Base-by-base conservation (phyloP, 2,888 invertebrate genomes). In the Melipona bicolor region DNA sequence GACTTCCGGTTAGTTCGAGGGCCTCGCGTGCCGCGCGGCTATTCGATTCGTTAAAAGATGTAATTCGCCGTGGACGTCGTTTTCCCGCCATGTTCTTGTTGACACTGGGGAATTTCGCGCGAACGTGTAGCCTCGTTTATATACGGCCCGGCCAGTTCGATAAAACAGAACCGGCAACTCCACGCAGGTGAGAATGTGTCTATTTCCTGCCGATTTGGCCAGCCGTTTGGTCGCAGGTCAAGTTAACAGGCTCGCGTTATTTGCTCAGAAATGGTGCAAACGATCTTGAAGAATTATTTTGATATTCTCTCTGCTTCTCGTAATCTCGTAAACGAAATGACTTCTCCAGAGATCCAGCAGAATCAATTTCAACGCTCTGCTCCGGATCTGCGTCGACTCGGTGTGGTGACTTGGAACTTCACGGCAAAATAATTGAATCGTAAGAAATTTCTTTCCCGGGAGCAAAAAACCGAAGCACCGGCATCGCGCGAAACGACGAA, bases 11-110 rank as follows among this genome's bases (percentile, higher is more conserved):
- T n/a, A 65, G 32, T 52, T 72, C 5, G 65, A 59, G 54, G 76
- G 71, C 56, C 43, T 85, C 84, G 85, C 85, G 85, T 85, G 85
- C 73, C 85, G 81, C 85, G 81, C 24, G 77, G 77, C 85, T 59
- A 77, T 85, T 85, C 77, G 79, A 75, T 84, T 70, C 49, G 43
- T 77, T 84, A 75, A 75, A 69, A 65, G 77, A 83, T 83, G 71
- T 74, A 84, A 73, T 77, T 79, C 84, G 75, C 73, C 49, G 69
- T 56, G 24, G 71, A 79, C 69, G 79, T 52, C 78, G 67, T 70
- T 75, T 62, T 50, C 75, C 74, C 67, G 52, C 50, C 36, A 69
- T 65, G 36, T 24, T 21, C 50, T 67, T 75, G 83, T 78, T 77
- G 73, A 83, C 83, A 83, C 78, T 61, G 15, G 65, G 67, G 72